Evolutionary conservation across 1,140 invertebrate species (phyloP).

Genomic region (Drosophila pallidifrons): DNA sequence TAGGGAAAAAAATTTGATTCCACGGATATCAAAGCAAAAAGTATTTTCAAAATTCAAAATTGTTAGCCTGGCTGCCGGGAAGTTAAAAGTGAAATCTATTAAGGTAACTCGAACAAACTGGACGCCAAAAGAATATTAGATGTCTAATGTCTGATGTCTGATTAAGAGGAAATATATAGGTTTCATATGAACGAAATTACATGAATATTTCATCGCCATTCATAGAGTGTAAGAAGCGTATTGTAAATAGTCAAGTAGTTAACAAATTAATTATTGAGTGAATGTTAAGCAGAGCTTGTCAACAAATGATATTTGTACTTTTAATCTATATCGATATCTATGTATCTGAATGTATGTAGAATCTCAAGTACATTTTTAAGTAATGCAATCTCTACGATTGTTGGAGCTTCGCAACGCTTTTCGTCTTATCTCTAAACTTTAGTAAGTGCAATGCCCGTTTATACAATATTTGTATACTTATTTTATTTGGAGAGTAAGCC

Average conservation of each 20-base stretch:
- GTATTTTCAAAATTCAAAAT: constrained; percentile 48
- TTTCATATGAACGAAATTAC: constrained; percentile 19
- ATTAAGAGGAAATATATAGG: constrained; percentile 1
- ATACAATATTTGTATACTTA: constrained; percentile 75
- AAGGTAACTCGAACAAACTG: constrained; percentile 47
- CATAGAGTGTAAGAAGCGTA: constrained; percentile 29
- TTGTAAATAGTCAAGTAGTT: constrained; percentile 32
- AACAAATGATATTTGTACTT: constrained; percentile 16
- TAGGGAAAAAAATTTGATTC: neutral
- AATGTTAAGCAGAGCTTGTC: constrained; percentile 22
- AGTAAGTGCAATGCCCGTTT: constrained; percentile 66
- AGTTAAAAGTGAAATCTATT: constrained; percentile 1
- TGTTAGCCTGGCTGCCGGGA: constrained; percentile 33
- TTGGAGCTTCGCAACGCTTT: neutral
- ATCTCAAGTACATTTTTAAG: constrained; percentile 2
- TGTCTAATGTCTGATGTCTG: constrained; percentile 6
- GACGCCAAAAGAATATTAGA: constrained; percentile 25
- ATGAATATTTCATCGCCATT: constrained; percentile 50
- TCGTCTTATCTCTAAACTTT: constrained; percentile 10
- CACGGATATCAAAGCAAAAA: constrained; percentile 30
- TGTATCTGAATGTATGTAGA: neutral
- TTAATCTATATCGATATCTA: neutral
- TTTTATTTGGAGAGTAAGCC: constrained; percentile 21
- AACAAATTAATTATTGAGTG: constrained; percentile 7
- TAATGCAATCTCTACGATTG: neutral